A percentile compares a stretch with the other conserved stretches of the same genome.
phyloP scores from a whole-genome alignment of 2,888 invertebrate genomes.

The Teinopalpus imperialis region DNA sequence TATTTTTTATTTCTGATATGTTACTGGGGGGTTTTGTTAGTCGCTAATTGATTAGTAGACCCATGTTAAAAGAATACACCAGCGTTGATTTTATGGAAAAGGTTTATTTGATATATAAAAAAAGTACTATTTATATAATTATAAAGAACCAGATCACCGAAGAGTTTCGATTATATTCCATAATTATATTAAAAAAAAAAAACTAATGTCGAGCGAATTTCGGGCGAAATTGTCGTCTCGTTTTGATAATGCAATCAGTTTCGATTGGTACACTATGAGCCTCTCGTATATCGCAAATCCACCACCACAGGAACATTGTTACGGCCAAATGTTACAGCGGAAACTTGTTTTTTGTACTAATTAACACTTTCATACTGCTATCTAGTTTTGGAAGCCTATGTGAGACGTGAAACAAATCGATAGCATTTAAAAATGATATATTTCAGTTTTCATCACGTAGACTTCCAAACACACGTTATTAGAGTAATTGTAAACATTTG shows the following conservation, averaged over 20 bases:
- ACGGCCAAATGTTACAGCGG: constrained; percentile 62
- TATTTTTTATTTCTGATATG: constrained; percentile 34
- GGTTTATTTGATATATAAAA: constrained; percentile 78
- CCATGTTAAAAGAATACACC: constrained; percentile 82
- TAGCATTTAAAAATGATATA: too few species aligned
- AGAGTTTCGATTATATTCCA: constrained; percentile 42
- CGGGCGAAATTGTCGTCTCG: constrained; percentile 2
- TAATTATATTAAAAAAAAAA: constrained; percentile 23
- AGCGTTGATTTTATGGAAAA: constrained; percentile 78
- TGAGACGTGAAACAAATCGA: constrained; percentile 39
- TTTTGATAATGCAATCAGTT: neutral
- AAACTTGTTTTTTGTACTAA: constrained; percentile 49
- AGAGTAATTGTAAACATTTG: constrained; percentile 80
- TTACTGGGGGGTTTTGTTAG: constrained; percentile 63
- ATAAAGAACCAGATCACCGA: constrained; percentile 74
- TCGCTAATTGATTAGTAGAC: constrained; percentile 72
- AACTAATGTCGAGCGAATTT: constrained; percentile 19
- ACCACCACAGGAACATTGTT: constrained; percentile 64
- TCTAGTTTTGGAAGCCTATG: constrained; percentile 56
- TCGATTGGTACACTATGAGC: constrained; percentile 28
- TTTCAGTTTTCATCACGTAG: constrained; percentile 63
- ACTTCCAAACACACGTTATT: constrained; percentile 61
- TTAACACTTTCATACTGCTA: constrained; percentile 52
- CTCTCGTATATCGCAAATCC: constrained; percentile 45
- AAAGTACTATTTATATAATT: constrained; percentile 61